Conservation (phyloP, 2,113 vertebrate genomes). For the Mastomys coucha region DNA sequence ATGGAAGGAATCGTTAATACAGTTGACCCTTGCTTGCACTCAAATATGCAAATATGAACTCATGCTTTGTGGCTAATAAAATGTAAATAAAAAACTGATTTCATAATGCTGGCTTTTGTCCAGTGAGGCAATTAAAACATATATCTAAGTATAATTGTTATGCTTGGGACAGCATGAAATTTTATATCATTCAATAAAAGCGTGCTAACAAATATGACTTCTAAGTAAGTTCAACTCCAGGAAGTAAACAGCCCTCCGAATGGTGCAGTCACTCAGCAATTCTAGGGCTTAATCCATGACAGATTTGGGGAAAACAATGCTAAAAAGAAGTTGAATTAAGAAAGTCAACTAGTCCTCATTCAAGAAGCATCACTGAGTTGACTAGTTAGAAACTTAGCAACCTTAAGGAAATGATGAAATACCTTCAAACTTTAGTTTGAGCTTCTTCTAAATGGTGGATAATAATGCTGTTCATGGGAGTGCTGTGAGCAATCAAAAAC, state of each 20-base stretch:
- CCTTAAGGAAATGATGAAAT: background rate
- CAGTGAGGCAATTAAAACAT: background rate
- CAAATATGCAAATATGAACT: background rate
- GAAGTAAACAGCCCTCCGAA: constrained; percentile 23
- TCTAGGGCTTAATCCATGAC: background rate
- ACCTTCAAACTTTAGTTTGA: background rate
- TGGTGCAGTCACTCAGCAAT: background rate
- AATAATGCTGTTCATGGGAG: background rate
- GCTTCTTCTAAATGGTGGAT: background rate
- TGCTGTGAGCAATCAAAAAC: background rate
- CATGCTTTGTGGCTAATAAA: constrained; percentile 15
- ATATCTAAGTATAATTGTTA: background rate
- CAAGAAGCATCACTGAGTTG: background rate
- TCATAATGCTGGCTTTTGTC: background rate
- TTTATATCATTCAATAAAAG: background rate
- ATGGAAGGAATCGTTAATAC: background rate
- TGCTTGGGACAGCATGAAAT: background rate
- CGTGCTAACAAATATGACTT: background rate
- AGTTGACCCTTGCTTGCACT: background rate
- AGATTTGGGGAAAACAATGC: background rate
- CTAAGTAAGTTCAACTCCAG: background rate
- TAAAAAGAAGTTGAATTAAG: background rate
- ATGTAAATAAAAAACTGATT: constrained; percentile 1
- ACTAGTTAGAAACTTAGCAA: background rate
- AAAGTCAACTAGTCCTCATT: background rate